phyloP scores from a whole-genome alignment of 2,888 invertebrate genomes.

The Teleiodes luculella region DNA sequence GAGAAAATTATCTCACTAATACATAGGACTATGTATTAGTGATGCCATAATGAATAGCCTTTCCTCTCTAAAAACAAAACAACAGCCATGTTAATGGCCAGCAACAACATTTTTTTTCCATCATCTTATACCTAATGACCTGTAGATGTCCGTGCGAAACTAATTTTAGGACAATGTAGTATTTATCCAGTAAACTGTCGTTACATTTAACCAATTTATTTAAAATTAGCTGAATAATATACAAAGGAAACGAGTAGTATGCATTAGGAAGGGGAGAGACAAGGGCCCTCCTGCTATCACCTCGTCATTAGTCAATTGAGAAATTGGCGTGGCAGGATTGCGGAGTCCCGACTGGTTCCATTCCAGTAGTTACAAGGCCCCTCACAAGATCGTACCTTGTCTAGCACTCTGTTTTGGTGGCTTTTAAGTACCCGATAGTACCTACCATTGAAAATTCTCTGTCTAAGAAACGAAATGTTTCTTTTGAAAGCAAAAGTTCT shows the following conservation, averaged over 20 bases:
- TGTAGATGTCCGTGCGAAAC: not conserved
- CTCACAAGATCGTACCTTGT: slow-evolving; percentile 35
- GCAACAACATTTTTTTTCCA: no score
- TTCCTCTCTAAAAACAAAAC: no score
- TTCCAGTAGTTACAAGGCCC: slow-evolving; percentile 47
- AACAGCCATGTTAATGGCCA: no score
- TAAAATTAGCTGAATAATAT: slow-evolving; percentile 35
- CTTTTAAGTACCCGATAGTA: slow-evolving; percentile 22
- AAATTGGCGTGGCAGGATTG: slow-evolving; percentile 58
- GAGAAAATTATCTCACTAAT: no score
- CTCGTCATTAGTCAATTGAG: slow-evolving; percentile 71
- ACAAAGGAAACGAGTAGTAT: slow-evolving; percentile 58
- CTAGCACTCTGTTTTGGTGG: not conserved
- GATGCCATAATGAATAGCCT: no score
- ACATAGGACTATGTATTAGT: no score
- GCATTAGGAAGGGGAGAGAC: slow-evolving; percentile 65
- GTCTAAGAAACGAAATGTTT: slow-evolving; percentile 41
- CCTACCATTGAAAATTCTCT: not conserved
- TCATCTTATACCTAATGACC: no score
- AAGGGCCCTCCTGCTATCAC: slow-evolving; percentile 62
- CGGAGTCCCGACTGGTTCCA: slow-evolving; percentile 26
- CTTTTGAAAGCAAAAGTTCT: slow-evolving; percentile 39
- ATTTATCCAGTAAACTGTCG: not conserved
- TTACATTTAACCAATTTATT: not conserved
- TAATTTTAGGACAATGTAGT: not conserved